Evolutionary conservation across 23 tunicate genomes (phyloP), one percentile per base, ranked within the genome.

Genomic region (Clavelina lepadiformis): DNA sequence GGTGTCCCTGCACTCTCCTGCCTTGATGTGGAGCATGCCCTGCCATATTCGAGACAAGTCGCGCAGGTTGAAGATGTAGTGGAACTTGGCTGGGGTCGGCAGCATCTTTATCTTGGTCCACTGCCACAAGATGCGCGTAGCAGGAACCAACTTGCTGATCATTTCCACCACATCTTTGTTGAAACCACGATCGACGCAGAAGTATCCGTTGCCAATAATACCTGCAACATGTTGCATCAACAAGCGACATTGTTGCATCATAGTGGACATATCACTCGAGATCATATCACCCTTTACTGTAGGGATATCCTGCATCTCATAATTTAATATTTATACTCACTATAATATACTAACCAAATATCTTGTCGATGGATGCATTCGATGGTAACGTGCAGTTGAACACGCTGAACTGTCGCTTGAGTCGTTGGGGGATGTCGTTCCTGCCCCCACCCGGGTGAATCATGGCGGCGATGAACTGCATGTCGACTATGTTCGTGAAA

Each of bases 361-460:
- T 94, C 63, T 94, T 88, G 41, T 94, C 99, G 55, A 94, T 94
- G 30, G 99, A 94, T 33, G 88, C 88, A 76, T 94, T 82, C 8
- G 99, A 80, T 11, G 99, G 99, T 58, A 94, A 71, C 0, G 99
- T 94, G 75, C 99, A 94, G 82, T 94, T 94, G 73, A 94, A 94
- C 19, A 94, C 94, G 56, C 63, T 89, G 63, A 94, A 94, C 58
- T 80, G 91, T 45, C 96, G 80, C 51, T 94, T 94, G 62, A 94
- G 76, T 3, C 99, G 84, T 52, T 94, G 91, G 0, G 99, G 99
- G 56, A 94, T 94, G 63, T 94, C 99, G 61, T 94, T 94, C 41
- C 99, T 56, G 15, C 99, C 99, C 1, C 99, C 99, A 0, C 99
- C 99, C 6, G 99, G 99, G 49, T 94, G 99, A 41, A 94, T 94